Percentiles rank a stretch among this genome's conserved stretches.
Conservation (phyloP, 1,140 invertebrate genomes). For the Sarcophaga peregrina region DNA sequence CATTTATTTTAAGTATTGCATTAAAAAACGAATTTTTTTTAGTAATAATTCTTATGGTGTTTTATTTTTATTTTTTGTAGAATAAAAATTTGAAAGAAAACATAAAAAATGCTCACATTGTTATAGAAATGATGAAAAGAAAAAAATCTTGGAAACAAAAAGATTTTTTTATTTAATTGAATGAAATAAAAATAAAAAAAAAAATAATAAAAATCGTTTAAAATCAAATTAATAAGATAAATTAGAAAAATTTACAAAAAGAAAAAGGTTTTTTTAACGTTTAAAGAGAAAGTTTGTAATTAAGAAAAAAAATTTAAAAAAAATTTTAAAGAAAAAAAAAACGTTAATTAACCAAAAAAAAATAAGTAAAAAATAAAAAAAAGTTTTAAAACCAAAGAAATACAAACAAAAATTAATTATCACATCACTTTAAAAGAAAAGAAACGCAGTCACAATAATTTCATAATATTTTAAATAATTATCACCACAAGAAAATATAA, state of each 20-base stretch:
- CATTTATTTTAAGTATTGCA: too few relatives aligned
- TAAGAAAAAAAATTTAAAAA: background rate
- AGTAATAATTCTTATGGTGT: too few relatives aligned
- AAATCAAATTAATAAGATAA: background rate
- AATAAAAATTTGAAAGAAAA: too few relatives aligned
- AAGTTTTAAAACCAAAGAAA: background rate
- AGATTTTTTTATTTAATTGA: too few relatives aligned
- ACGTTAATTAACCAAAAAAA: background rate
- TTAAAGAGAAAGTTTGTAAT: background rate
- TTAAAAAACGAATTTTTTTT: too few relatives aligned
- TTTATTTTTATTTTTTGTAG: too few relatives aligned
- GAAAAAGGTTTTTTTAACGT: background rate
- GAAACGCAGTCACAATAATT: slow-evolving; percentile 2
- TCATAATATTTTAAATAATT: slow-evolving; percentile 27
- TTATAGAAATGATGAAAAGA: too few relatives aligned
- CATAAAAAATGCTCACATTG: too few relatives aligned
- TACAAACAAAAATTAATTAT: slow-evolving; percentile 2
- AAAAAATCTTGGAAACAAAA: too few relatives aligned
- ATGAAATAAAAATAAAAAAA: too few relatives aligned
- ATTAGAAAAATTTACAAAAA: background rate
- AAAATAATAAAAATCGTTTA: too few relatives aligned
- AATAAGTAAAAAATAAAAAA: background rate
- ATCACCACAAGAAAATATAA: background rate
- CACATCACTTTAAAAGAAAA: background rate
- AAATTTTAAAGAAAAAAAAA: background rate